Conservation (phyloP, 2,797 vertebrate genomes). For the Sebastes hopkinsi region DNA sequence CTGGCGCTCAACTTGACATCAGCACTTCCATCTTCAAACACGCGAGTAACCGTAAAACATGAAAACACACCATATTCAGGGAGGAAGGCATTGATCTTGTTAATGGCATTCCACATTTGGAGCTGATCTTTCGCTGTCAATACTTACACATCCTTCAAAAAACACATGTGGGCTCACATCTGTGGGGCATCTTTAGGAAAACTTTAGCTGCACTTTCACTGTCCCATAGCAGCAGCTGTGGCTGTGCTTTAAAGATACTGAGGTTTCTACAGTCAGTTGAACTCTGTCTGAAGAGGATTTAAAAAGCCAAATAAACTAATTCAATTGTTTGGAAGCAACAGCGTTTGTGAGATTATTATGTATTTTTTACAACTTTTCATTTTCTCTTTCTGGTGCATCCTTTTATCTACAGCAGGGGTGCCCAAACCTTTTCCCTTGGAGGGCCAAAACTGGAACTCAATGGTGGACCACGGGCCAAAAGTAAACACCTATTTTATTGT, state of each 20-base stretch:
- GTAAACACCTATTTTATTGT: too few relatives aligned
- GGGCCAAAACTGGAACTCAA: too few relatives aligned
- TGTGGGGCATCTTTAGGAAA: slow-evolving; percentile 50
- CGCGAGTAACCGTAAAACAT: slow-evolving; percentile 37
- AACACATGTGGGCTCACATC: slow-evolving; percentile 62
- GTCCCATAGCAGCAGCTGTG: slow-evolving; percentile 25
- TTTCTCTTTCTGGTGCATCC: not conserved
- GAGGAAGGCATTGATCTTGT: slow-evolving; percentile 67
- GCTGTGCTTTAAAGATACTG: not conserved
- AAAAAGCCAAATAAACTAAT: not conserved
- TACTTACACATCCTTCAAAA: slow-evolving; percentile 37
- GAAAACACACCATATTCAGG: slow-evolving; percentile 36
- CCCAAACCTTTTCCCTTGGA: too few relatives aligned
- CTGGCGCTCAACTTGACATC: slow-evolving; percentile 33
- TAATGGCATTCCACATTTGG: slow-evolving; percentile 61
- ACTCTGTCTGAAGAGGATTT: not conserved
- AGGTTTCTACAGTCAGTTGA: not conserved
- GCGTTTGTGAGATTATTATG: not conserved
- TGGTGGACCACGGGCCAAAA: too few relatives aligned
- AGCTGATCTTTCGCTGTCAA: slow-evolving; percentile 40
- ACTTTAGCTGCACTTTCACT: slow-evolving; percentile 27
- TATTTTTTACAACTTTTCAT: not conserved
- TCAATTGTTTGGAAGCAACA: not conserved
- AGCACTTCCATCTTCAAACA: slow-evolving; percentile 46
- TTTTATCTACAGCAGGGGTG: not conserved